Evolutionary conservation across 2,113 vertebrate species (phyloP).

Genomic region (Diadophis punctatus): DNA sequence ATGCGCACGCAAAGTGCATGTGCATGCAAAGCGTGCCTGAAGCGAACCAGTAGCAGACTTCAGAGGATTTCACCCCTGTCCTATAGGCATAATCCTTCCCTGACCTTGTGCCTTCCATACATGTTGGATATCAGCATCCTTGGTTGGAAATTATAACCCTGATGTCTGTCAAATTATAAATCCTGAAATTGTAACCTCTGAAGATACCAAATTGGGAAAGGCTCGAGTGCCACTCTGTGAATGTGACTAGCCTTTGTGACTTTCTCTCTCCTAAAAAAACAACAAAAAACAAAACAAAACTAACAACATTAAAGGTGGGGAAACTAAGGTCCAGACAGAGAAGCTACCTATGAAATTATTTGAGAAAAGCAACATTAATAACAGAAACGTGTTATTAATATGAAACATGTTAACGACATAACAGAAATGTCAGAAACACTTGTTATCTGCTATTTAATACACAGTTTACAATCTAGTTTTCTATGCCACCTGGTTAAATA

Average conservation of each 20-base stretch:
- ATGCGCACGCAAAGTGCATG: too few species aligned
- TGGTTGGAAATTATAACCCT: neutral
- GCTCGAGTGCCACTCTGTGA: neutral
- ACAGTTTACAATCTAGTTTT: accelerated
- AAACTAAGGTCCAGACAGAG: neutral
- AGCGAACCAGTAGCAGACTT: too few species aligned
- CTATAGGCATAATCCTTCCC: neutral
- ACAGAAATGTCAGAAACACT: accelerated
- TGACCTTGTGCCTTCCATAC: neutral
- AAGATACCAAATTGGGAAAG: neutral
- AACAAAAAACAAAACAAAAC: too few species aligned
- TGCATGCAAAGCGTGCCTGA: too few species aligned
- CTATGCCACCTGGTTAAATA: neutral
- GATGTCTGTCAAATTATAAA: neutral
- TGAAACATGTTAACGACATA: too few species aligned
- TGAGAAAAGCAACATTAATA: neutral
- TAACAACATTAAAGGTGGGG: neutral
- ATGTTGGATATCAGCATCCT: neutral
- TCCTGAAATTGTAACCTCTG: neutral
- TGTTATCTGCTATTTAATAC: neutral
- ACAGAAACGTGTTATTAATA: too few species aligned
- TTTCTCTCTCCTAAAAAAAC: neutral
- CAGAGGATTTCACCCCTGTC: too few species aligned
- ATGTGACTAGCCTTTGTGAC: neutral
- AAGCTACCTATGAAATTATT: accelerated